Evolutionary conservation across 2,113 vertebrate genomes (phyloP), one percentile per base, ranked within the genome.

Genomic region (Brachyistius frenatus): DNA sequence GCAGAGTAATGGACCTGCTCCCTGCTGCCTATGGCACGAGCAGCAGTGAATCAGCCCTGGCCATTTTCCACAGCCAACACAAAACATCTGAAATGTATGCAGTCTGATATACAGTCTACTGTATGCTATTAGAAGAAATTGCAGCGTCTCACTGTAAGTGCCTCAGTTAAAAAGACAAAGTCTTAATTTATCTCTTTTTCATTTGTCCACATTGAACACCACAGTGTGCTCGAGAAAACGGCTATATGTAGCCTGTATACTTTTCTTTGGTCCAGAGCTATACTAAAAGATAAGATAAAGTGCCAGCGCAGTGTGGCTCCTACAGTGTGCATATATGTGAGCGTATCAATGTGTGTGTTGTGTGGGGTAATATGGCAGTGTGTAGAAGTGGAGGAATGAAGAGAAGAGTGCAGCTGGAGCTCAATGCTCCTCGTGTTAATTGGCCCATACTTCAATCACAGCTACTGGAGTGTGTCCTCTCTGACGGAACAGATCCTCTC

Each of bases 371-470:
- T 76, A 87, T 88, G 77, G 78, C 76, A 74, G 87, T 85, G 85
- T 80, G 76, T 70, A 61, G 53, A 73, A 85, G 81, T 78, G 41
- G 72, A 87, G 89, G 88, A 92, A 89, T 86, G 88, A 87, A 88
- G 85, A 92, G 85, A 83, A 87, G 88, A 87, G 91, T 92, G 91
- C 93, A 93, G 93, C 91, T 91, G 92, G 89, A 91, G 90, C 91
- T 88, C 88, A 88, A 90, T 92, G 91, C 89, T 90, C 88, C 88
- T 89, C 72, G 75, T 91, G 91, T 91, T 93, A 93, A 92, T 93
- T 92, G 91, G 90, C 91, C 88, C 86, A 86, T 89, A 90, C 91
- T 91, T 92, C 90, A 93, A 91, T 93, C 90, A 91, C 86, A 89
- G 86, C 83, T 89, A 86, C 65, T 91, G 90, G 90, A 93, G 92